phyloP scores from a whole-genome alignment of 64 coral and sea anemone species.

The Pocillopora verrucosa region DNA sequence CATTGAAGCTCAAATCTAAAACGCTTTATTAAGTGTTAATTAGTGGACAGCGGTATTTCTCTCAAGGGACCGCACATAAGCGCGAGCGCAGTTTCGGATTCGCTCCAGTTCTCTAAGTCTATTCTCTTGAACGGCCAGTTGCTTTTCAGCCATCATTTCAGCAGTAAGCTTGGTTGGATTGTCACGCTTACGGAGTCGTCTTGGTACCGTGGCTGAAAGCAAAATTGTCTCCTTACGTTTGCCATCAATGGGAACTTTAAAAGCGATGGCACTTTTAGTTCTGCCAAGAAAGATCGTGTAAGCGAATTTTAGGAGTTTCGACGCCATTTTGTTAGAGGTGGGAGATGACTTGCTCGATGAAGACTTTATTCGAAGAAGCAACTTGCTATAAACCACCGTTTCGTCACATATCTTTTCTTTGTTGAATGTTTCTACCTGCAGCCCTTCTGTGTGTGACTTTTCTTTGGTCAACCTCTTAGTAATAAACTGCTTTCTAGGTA shows the following conservation, averaged over 20 bases:
- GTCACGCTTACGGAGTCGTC: background rate
- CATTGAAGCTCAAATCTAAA: slow-evolving; percentile 22
- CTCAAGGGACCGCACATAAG: background rate
- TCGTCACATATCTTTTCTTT: background rate
- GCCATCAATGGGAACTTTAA: background rate
- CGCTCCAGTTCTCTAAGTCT: slow-evolving; percentile 5
- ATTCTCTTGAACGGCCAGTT: background rate
- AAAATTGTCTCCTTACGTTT: background rate
- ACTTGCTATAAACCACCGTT: background rate
- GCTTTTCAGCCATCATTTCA: slow-evolving; percentile 1
- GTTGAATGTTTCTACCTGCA: background rate
- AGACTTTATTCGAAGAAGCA: background rate
- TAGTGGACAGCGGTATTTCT: background rate
- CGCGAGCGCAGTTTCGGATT: background rate
- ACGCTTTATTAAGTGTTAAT: background rate
- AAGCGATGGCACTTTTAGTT: slow-evolving; percentile 13
- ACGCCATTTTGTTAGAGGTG: background rate
- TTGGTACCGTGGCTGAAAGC: background rate
- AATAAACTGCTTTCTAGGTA: background rate
- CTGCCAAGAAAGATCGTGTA: background rate
- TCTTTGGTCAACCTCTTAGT: background rate
- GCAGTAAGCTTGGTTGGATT: background rate
- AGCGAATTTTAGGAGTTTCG: background rate
- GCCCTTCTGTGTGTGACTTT: background rate
- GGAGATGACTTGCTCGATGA: background rate